Percentiles rank a stretch among this genome's conserved stretches.
Evolutionary conservation across 2,797 vertebrate genomes (phyloP).

Genomic region (Leuciscus waleckii): DNA sequence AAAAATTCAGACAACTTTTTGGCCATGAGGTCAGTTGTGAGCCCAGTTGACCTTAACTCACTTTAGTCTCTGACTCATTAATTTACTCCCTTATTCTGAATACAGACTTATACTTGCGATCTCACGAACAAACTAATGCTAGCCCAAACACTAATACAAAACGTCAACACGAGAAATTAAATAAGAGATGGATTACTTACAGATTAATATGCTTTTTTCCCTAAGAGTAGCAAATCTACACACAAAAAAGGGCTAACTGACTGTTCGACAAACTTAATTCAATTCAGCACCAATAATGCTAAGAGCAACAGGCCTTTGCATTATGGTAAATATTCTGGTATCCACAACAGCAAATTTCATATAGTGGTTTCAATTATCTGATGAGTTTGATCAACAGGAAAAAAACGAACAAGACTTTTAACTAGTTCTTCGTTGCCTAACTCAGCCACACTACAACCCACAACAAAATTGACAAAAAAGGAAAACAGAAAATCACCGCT

Average conservation of each 20-base stretch:
- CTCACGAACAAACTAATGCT: not conserved
- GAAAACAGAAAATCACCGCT: slow-evolving; percentile 58
- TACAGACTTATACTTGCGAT: not conserved
- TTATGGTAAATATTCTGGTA: slow-evolving; percentile 57
- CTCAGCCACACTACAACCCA: slow-evolving; percentile 62
- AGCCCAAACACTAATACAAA: slow-evolving; percentile 27
- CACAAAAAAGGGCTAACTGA: slow-evolving; percentile 34
- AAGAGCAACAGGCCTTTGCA: slow-evolving; percentile 49
- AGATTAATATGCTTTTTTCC: slow-evolving; percentile 59
- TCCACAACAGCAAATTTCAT: slow-evolving; percentile 64
- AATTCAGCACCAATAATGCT: slow-evolving; percentile 61
- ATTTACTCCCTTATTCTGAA: not conserved
- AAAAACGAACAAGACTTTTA: slow-evolving; percentile 55
- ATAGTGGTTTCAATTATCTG: slow-evolving; percentile 63
- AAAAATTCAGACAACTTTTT: not conserved
- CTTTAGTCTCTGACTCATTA: not conserved
- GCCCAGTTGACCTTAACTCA: not conserved
- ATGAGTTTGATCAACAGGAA: slow-evolving; percentile 55
- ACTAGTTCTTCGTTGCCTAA: slow-evolving; percentile 38
- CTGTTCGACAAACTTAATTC: slow-evolving; percentile 55
- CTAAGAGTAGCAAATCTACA: not conserved
- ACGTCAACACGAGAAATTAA: slow-evolving; percentile 20
- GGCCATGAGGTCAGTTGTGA: not conserved
- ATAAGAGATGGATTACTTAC: slow-evolving; percentile 58
- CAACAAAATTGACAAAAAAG: slow-evolving; percentile 66